Evolutionary conservation across 1,140 invertebrate species (phyloP).

Genomic region (Augochlora pura): DNA sequence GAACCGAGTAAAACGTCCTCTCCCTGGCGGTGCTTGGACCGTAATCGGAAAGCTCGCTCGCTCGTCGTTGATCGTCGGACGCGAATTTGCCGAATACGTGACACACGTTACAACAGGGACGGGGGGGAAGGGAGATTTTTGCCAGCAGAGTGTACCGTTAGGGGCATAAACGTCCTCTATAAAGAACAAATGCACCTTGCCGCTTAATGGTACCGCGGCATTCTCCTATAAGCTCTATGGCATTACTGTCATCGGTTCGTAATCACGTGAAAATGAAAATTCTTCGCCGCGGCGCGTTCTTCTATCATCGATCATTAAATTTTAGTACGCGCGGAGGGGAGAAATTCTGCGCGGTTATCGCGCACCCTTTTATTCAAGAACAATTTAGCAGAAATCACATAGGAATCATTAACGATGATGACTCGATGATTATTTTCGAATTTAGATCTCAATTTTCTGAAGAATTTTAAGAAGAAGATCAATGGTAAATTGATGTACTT

Average conservation of each 20-base stretch:
- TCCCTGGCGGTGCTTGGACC: too few relatives aligned
- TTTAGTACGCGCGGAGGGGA: too few relatives aligned
- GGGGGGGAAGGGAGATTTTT: too few relatives aligned
- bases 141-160: conserved; percentile 25
- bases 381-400: too few relatives aligned
- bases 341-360: too few relatives aligned
- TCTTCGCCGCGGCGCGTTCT: not conserved
- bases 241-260: not conserved
- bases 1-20: conserved; percentile 17
- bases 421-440: too few relatives aligned
- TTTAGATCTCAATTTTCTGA: too few relatives aligned
- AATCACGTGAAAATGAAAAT: not conserved
- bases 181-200: conserved; percentile 3
- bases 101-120: too few relatives aligned
- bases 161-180: conserved; percentile 33
- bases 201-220: conserved; percentile 24
- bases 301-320: not conserved
- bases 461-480: too few relatives aligned
- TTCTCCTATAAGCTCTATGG: conserved; percentile 1
- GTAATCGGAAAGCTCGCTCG: conserved; percentile 7
- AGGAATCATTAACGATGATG: too few relatives aligned
- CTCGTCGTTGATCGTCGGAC: not conserved
- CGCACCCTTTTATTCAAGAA: too few relatives aligned
- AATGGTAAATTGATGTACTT: too few relatives aligned
- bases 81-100: conserved; percentile 25